Evolutionary conservation across 2,888 invertebrate genomes (phyloP).

Genomic region (Petrophora chlorosata): DNA sequence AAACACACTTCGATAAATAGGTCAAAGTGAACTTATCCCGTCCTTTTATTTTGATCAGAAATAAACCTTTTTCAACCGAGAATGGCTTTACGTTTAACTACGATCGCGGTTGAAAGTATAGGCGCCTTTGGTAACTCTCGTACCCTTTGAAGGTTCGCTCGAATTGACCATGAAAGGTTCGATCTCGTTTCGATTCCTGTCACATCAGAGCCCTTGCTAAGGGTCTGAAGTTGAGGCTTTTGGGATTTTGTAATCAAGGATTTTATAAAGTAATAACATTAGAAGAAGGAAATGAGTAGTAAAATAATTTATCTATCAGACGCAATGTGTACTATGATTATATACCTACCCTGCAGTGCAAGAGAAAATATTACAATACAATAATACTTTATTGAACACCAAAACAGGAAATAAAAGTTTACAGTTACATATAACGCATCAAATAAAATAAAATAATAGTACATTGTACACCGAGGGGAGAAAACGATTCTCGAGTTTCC

Average conservation of each 20-base stretch:
- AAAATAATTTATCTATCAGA: too few species aligned
- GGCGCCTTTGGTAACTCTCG: constrained; percentile 13
- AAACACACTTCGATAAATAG: constrained; percentile 35
- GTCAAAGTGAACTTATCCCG: constrained; percentile 46
- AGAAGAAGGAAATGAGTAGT: too few species aligned
- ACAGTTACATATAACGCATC: too few species aligned
- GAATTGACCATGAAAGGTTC: constrained; percentile 78
- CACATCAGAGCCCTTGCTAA: constrained; percentile 71
- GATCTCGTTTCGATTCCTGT: constrained; percentile 74
- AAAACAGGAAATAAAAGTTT: too few species aligned
- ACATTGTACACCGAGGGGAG: too few species aligned
- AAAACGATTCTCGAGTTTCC: too few species aligned
- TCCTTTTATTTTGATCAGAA: constrained; percentile 48
- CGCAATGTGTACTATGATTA: too few species aligned
- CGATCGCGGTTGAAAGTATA: constrained; percentile 62
- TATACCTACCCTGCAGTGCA: too few species aligned
- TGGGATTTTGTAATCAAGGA: constrained; percentile 13
- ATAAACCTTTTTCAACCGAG: constrained; percentile 56
- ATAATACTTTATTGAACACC: too few species aligned
- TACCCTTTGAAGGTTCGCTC: constrained; percentile 73
- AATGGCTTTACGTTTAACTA: constrained; percentile 61
- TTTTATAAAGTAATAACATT: too few species aligned
- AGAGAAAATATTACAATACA: too few species aligned
- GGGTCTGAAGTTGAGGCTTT: constrained; percentile 59
- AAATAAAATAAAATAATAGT: too few species aligned